phyloP scores from a whole-genome alignment of 53 echinoderm and acorn worm species.

The Holothuria scabra region DNA sequence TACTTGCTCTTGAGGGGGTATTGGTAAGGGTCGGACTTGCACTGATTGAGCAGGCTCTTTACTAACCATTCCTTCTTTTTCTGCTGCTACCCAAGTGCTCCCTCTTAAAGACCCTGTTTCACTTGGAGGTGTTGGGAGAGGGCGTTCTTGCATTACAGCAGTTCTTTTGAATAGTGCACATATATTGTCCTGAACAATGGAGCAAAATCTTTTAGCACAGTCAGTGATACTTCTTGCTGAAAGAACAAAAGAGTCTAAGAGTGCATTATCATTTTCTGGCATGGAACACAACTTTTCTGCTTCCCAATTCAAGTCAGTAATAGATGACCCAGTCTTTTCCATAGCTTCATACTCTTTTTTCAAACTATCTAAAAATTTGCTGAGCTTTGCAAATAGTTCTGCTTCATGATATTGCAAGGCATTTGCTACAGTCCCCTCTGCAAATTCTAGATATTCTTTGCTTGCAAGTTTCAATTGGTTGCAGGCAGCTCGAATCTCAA shows the following conservation, averaged over 20 bases:
- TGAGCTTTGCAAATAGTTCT: slow-evolving; percentile 68
- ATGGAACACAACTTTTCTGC: slow-evolving; percentile 69
- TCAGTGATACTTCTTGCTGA: slow-evolving; percentile 71
- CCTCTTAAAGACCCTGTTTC: slow-evolving; percentile 41
- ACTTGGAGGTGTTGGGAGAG: slow-evolving; percentile 86
- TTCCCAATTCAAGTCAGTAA: slow-evolving; percentile 86
- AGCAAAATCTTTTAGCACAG: slow-evolving; percentile 71
- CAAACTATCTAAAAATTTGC: slow-evolving; percentile 66
- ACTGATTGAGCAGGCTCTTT: slow-evolving; percentile 59
- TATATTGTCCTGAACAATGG: slow-evolving; percentile 76
- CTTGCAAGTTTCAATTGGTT: slow-evolving; percentile 85
- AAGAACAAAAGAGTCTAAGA: slow-evolving; percentile 80
- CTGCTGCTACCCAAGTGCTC: slow-evolving; percentile 84
- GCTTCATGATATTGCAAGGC: slow-evolving; percentile 74
- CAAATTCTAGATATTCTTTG: slow-evolving; percentile 90
- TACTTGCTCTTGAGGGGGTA: slow-evolving; percentile 57
- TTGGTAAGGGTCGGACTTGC: slow-evolving; percentile 82
- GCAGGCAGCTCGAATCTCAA: slow-evolving; percentile 90
- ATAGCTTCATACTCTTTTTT: slow-evolving; percentile 69
- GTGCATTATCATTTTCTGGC: slow-evolving; percentile 53
- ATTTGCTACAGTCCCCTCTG: slow-evolving; percentile 69
- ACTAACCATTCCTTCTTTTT: slow-evolving; percentile 69
- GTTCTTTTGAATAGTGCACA: slow-evolving; percentile 75
- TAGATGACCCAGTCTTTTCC: slow-evolving; percentile 57
- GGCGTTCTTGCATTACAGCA: slow-evolving; percentile 73